phyloP scores from a whole-genome alignment of 2,888 invertebrate species.

The Tyria jacobaeae region DNA sequence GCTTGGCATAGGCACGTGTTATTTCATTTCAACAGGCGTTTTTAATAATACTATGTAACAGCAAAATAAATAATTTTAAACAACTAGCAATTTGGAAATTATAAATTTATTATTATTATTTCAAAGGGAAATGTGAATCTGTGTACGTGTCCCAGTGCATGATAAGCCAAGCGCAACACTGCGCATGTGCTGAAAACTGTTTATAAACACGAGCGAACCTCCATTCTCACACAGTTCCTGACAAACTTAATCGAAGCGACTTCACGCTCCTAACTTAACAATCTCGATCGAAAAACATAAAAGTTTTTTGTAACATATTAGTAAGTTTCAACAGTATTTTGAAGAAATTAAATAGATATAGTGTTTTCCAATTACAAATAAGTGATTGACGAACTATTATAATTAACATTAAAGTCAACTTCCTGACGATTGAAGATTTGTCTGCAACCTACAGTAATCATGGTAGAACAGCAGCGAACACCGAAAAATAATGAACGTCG shows the following conservation, averaged over 20 bases:
- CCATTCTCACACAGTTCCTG: slow-evolving; percentile 41
- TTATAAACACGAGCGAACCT: slow-evolving; percentile 64
- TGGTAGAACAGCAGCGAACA: slow-evolving; percentile 57
- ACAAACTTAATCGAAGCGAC: slow-evolving; percentile 59
- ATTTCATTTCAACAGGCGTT: background rate
- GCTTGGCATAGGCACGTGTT: background rate
- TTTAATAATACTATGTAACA: background rate
- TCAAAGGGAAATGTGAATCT: background rate
- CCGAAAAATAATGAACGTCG: slow-evolving; percentile 62
- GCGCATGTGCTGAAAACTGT: slow-evolving; percentile 71
- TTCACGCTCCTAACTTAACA: slow-evolving; percentile 50
- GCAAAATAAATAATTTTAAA: background rate
- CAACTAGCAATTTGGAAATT: background rate
- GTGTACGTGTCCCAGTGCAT: slow-evolving; percentile 4
- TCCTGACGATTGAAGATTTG: slow-evolving; percentile 70
- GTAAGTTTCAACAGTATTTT: slow-evolving; percentile 41
- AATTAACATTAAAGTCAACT: slow-evolving; percentile 72
- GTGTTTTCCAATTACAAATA: slow-evolving; percentile 44
- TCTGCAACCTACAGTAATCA: slow-evolving; percentile 67
- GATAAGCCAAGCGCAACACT: slow-evolving; percentile 24
- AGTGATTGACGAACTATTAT: slow-evolving; percentile 71
- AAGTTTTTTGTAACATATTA: slow-evolving; percentile 60
- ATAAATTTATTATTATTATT: background rate
- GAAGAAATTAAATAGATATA: slow-evolving; percentile 47
- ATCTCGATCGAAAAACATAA: slow-evolving; percentile 55